phyloP scores from a whole-genome alignment of 37 sponge, comb jelly and placozoan species.

The Ephydatia muelleri region DNA sequence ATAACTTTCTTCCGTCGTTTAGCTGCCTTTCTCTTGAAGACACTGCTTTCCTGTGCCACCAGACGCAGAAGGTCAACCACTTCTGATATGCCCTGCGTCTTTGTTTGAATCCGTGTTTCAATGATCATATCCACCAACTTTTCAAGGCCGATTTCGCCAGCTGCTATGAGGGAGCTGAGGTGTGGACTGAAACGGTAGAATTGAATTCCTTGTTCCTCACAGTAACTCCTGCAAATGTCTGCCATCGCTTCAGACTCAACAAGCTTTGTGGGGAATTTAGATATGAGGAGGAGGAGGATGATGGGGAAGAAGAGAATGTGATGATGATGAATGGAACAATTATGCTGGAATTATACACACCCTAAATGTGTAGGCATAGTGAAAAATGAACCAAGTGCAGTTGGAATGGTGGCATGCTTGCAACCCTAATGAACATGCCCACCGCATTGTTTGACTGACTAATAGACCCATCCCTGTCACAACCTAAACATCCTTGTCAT shows the following conservation, averaged over 20 bases:
- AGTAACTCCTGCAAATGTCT: constrained; percentile 31
- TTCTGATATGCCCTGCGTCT: constrained; percentile 3
- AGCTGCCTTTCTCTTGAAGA: background rate
- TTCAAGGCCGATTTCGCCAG: constrained; percentile 22
- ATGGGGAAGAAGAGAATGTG: background rate
- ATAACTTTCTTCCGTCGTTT: background rate
- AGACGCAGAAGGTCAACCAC: constrained; percentile 9
- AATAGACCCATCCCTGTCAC: too few species aligned
- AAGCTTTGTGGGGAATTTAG: background rate
- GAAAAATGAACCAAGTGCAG: too few species aligned
- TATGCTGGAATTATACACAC: background rate
- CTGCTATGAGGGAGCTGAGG: constrained; percentile 21
- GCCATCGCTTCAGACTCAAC: constrained; percentile 44
- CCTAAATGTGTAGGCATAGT: too few species aligned
- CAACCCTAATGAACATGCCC: too few species aligned
- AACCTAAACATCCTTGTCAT: too few species aligned
- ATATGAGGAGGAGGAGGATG: background rate
- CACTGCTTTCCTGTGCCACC: background rate
- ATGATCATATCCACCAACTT: constrained; percentile 50
- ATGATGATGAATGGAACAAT: background rate
- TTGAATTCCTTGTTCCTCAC: constrained; percentile 47
- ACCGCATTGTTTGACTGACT: too few species aligned
- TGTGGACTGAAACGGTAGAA: constrained; percentile 64
- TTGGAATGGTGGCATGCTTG: too few species aligned
- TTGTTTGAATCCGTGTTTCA: constrained; percentile 13